Base-by-base conservation (phyloP, 2,888 invertebrate species). In the Coleophora deauratella region DNA sequence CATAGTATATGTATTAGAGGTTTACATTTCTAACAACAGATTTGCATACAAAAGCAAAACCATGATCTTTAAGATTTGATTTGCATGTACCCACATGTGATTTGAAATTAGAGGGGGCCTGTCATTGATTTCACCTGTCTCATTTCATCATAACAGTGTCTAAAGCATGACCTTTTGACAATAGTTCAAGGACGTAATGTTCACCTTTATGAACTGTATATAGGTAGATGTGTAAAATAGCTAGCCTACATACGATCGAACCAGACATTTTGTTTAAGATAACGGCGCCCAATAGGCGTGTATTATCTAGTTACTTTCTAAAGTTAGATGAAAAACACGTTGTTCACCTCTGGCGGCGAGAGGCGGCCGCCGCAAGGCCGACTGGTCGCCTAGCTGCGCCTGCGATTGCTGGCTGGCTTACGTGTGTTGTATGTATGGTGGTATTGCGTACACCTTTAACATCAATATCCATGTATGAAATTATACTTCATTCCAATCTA, bases 291-390 rank as follows among this genome's bases (percentile, higher is more conserved):
- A 13, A 21, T 38, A 41, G 38, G 48, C 55, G 55, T 52, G 60
- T 66, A 62, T 68, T 68, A 70, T 74, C 68, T 71, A 52, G 66
- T 72, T 80, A 81, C 84, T 84, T 84, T 85, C 84, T 84, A 84
- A 82, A 82, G 72, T 75, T 77, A 75, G 76, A 78, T 76, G 64
- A 74, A 74, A 79, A 81, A 78, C 68, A 72, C 70, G 79, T 76
- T 72, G 77, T 80, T 81, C 76, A 82, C 82, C 81, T 84, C 81
- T 81, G 72, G 68, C 66, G 70, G 80, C 76, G 81, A 82, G 75
- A 70, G 74, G 72, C 65, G 65, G 72, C 67, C 72, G 72, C 68
- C 69, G 77, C 77, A 84, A 74, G 75, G 82, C 80, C 77, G 76
- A 71, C 76, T 66, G 67, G 72, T 73, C 61, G 57, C 58, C 54